These are phyloP conservation scores for Myiotriccus ornatus DNA, from an alignment of 2,797 vertebrate genomes.

Conservation along the genomic window DNA sequence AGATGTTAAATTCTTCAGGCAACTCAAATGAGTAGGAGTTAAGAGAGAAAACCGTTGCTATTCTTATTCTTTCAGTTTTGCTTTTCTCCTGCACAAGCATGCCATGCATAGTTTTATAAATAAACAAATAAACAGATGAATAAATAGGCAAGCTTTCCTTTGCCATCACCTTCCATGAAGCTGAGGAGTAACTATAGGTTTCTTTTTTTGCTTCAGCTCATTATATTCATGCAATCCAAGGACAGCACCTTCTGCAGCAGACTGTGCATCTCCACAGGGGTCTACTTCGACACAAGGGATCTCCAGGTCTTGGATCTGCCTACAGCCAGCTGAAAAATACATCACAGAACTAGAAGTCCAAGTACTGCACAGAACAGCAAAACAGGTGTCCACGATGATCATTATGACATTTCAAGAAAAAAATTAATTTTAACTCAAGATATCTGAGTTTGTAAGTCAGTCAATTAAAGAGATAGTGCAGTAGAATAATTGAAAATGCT, in stretches of 20 bases:
- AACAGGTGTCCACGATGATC: neutral
- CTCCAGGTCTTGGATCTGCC: constrained; percentile 89
- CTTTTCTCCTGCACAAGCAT: neutral
- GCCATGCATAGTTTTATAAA: neutral
- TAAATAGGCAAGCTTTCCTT: neutral
- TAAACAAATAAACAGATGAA: neutral
- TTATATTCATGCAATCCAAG: constrained; percentile 91
- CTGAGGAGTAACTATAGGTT: constrained; percentile 76
- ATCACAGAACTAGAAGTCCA: neutral
- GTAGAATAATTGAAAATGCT: neutral
- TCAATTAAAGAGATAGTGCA: neutral
- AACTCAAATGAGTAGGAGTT: neutral
- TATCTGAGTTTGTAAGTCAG: neutral
- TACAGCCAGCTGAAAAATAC: constrained; percentile 83
- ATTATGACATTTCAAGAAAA: neutral
- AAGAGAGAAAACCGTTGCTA: neutral
- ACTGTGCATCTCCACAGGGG: constrained; percentile 89
- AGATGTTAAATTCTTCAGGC: neutral
- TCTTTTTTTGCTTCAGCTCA: constrained; percentile 92
- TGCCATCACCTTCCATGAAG: constrained; percentile 85
- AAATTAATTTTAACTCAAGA: neutral
- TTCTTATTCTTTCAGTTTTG: neutral
- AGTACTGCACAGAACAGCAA: neutral
- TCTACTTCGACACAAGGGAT: constrained; percentile 88
- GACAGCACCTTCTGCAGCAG: constrained; percentile 91